Conservation (phyloP, 2,113 vertebrate genomes). For the Uria aalge region DNA sequence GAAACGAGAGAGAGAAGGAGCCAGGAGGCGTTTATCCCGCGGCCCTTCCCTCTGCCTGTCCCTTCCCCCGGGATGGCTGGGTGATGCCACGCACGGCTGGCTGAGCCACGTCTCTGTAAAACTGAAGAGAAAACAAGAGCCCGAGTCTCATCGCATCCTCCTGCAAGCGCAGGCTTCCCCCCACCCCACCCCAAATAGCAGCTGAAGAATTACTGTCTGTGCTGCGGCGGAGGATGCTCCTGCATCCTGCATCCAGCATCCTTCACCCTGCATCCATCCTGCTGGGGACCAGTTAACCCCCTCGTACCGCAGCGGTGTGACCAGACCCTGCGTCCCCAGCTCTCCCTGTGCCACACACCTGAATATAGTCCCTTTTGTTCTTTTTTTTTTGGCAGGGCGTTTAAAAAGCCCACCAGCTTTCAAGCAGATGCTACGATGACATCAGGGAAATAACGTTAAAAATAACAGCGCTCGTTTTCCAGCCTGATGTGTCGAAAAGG, state of each 20-base stretch:
- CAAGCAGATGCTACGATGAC: not conserved
- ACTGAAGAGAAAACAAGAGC: not conserved
- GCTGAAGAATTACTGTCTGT: not conserved
- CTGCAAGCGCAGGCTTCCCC: not conserved
- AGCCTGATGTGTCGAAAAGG: not conserved
- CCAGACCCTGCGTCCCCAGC: not conserved
- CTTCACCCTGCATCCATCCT: no score
- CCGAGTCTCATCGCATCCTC: not conserved
- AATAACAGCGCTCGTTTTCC: not conserved
- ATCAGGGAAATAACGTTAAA: not conserved
- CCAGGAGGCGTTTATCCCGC: not conserved
- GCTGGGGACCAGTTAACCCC: not conserved
- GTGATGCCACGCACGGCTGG: not conserved
- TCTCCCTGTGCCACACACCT: not conserved
- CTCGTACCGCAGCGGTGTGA: accelerated
- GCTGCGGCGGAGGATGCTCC: not conserved
- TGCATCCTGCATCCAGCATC: not conserved
- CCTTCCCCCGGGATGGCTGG: not conserved
- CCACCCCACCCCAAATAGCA: not conserved
- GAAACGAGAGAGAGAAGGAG: not conserved
- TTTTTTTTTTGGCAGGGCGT: not conserved
- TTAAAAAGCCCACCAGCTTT: not conserved
- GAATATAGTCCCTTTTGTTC: not conserved
- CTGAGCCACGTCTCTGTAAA: not conserved
- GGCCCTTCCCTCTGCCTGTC: not conserved